Base-by-base conservation (phyloP, 2,888 invertebrate genomes). In the Gerris lacustris region DNA sequence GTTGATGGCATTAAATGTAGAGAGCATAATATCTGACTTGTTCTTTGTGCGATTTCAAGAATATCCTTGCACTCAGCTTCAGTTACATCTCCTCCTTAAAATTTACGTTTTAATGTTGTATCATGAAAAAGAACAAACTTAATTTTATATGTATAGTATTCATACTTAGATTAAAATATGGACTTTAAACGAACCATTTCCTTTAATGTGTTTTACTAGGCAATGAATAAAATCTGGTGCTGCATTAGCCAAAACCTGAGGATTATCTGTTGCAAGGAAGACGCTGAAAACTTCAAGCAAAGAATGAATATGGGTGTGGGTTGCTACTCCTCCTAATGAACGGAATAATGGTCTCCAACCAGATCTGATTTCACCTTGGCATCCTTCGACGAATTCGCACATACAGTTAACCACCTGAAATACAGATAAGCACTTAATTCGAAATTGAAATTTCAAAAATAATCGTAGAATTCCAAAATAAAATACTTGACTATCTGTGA, bases 301-400 rank as follows among this genome's bases (percentile, higher is more conserved):
- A 0, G 89, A 88, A 0, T 87, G 85, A 43, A 88, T 86, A 77
- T 87, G 87, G 76, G 89, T 89, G 67, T 86, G 84, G n/a, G 76
- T 75, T 67, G 75, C 74, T 17, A 96, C 94, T 66, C 94, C 94
- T 31, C 95, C 86, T 66, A 98, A 81, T 0, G 96, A 95, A 11
- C 95, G 95, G 79, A 98, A 98, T 2, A 98, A 82, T 0, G 97
- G 94, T 70, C 96, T 85, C 97, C 97, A 98, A 0, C 97, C 97
- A 0, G 95, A 96, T 75, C 92, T 87, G 64, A 97, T 94, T 82
- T 96, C 95, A 73, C 91, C 90, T 76, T 94, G 86, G 80, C 94
- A 95, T 0, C 93, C 93, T 81, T 96, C 96, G 0, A 98, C 96
- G 77, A 97, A 93, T 81, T 96, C 96, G 80, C 96, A 96, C 67